Conservation (phyloP, 92 coral and sea anemone species). For the Actinostola sp. region DNA sequence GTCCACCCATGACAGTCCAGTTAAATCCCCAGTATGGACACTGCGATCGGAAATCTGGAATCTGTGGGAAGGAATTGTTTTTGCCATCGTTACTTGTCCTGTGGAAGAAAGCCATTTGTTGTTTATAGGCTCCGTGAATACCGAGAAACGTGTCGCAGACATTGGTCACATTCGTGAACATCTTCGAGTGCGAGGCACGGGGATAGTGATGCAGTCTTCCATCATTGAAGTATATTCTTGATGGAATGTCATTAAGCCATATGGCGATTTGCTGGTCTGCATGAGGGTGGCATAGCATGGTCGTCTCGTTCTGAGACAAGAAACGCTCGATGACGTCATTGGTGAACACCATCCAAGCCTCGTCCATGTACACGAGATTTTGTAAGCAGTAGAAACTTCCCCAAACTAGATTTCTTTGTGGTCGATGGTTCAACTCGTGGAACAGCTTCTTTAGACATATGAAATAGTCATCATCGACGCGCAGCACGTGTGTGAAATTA, state of each 20-base stretch:
- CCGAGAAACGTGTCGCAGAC: constrained; percentile 43
- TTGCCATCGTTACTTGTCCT: constrained; percentile 42
- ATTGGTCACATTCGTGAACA: constrained; percentile 5
- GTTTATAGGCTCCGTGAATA: constrained; percentile 43
- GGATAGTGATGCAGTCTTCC: constrained; percentile 40
- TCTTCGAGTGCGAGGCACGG: constrained; percentile 10
- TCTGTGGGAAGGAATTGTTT: constrained; percentile 26
- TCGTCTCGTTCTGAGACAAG: constrained; percentile 51
- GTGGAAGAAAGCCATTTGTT: constrained; percentile 37
- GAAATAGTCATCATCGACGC: constrained; percentile 66
- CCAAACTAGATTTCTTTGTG: constrained; percentile 55
- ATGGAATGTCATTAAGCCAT: constrained; percentile 66
- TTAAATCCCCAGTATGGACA: constrained; percentile 39
- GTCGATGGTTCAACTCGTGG: constrained; percentile 56
- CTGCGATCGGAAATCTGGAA: constrained; percentile 19
- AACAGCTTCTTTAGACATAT: constrained; percentile 51
- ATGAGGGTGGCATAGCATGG: constrained; percentile 68
- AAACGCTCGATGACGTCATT: constrained; percentile 46
- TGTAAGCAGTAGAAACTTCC: constrained; percentile 54
- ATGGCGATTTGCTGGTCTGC: constrained; percentile 74
- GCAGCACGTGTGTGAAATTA: constrained; percentile 51
- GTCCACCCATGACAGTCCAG: constrained; percentile 5
- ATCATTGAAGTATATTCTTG: constrained; percentile 43
- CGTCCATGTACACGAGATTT: constrained; percentile 50
- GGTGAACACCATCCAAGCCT: constrained; percentile 63